Evolutionary conservation across 2,888 invertebrate genomes (phyloP).

Genomic region (Seladonia tumulorum): DNA sequence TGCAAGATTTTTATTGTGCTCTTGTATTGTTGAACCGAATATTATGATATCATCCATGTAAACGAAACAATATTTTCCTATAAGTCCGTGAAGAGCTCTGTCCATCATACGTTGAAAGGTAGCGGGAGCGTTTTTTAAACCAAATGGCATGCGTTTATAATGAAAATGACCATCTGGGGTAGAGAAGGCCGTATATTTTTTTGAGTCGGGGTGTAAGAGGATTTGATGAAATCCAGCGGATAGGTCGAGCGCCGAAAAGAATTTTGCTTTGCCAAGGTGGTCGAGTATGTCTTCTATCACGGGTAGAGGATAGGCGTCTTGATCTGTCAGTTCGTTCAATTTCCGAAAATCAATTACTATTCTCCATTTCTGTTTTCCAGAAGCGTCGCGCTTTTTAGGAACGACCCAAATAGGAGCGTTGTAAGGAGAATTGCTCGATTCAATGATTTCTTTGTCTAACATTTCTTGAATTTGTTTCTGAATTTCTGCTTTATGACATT

Average conservation of each 20-base stretch:
- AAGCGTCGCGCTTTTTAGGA: no score
- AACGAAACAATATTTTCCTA: conserved; percentile 18
- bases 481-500: no score
- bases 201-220: not conserved
- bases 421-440: no score
- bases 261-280: no score
- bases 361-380: no score
- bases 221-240: conserved; percentile 25
- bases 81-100: conserved; percentile 14
- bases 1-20: conserved; percentile 21
- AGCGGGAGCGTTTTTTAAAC: conserved; percentile 11
- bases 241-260: conserved; percentile 26
- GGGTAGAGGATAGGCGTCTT: no score
- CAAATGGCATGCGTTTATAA: conserved; percentile 30
- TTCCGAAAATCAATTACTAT: no score
- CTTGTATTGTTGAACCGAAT: conserved; percentile 12
- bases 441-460: no score
- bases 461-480: no score
- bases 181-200: conserved; percentile 22
- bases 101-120: conserved; percentile 19
- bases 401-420: no score
- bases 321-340: no score
- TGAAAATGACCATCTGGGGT: conserved; percentile 28
- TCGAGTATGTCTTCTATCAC: no score
- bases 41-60: conserved; percentile 31